These are phyloP conservation scores for Heterotilapia buettikoferi DNA, from an alignment of 2,113 vertebrate species.

Conservation along the genomic window DNA sequence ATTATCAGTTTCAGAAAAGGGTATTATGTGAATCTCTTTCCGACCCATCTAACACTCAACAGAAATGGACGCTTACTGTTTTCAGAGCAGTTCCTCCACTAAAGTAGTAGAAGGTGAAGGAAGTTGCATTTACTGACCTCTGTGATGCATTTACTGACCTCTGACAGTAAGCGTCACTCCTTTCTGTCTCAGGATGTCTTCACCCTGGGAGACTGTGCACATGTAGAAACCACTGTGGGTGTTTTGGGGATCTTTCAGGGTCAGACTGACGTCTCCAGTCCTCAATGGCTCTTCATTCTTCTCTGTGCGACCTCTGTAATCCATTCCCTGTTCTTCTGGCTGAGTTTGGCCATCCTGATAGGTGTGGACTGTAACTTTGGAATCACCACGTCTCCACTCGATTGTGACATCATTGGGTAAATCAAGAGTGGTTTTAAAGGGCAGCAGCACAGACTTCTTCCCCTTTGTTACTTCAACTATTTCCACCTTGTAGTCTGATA, in stretches of 20 bases:
- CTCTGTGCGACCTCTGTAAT: not conserved
- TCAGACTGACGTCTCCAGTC: not conserved
- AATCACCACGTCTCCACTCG: fast-evolving
- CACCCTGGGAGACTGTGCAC: not conserved
- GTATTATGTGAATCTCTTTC: fast-evolving
- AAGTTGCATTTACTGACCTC: too few relatives aligned
- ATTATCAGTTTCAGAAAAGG: too few relatives aligned
- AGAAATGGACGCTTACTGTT: fast-evolving
- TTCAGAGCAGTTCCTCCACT: not conserved
- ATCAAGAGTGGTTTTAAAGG: fast-evolving
- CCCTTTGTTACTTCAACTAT: fast-evolving
- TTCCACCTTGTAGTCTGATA: fast-evolving
- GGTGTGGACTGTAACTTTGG: fast-evolving
- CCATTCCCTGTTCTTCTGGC: not conserved
- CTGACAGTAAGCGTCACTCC: fast-evolving
- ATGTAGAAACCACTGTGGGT: not conserved
- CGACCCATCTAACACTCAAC: fast-evolving
- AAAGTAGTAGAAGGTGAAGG: fast-evolving
- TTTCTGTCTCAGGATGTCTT: not conserved
- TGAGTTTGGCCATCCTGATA: fast-evolving
- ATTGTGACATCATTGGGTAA: fast-evolving
- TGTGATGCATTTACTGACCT: not conserved
- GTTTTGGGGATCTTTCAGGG: fast-evolving
- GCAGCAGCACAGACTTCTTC: not conserved
- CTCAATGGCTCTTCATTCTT: not conserved